phyloP scores from a whole-genome alignment of 2,113 vertebrate genomes.

The Riparia riparia region DNA sequence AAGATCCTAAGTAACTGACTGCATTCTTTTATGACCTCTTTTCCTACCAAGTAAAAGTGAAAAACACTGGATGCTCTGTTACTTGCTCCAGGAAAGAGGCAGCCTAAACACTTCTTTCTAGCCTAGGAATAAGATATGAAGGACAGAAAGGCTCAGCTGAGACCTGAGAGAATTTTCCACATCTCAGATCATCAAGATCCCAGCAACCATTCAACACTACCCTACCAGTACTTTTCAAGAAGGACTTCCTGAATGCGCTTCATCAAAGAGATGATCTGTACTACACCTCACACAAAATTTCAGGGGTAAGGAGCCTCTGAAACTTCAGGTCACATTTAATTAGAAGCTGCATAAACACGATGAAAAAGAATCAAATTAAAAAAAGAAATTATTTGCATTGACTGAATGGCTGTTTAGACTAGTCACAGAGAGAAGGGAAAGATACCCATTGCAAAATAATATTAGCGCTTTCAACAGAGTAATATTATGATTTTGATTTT shows the following conservation, averaged over 20 bases:
- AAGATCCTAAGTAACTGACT: constrained; percentile 25
- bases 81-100: background rate
- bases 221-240: background rate
- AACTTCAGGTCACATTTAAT: background rate
- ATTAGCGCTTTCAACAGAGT: background rate
- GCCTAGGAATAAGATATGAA: background rate
- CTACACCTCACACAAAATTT: background rate
- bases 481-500: background rate
- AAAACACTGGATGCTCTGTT: background rate
- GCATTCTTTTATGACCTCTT: constrained; percentile 25
- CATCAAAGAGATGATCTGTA: rapidly evolving
- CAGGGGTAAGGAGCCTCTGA: background rate
- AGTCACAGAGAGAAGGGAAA: background rate
- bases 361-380: background rate
- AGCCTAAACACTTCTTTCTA: background rate
- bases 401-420: background rate
- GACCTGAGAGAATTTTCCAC: background rate
- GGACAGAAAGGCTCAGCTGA: background rate
- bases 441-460: background rate
- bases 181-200: background rate
- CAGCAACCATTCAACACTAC: background rate
- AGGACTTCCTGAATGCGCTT: background rate
- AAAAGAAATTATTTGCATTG: background rate
- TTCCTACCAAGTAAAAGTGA: background rate
- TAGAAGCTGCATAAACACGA: background rate